Base-by-base conservation (phyloP, 2,797 vertebrate genomes). In the Diglossa cyanea region DNA sequence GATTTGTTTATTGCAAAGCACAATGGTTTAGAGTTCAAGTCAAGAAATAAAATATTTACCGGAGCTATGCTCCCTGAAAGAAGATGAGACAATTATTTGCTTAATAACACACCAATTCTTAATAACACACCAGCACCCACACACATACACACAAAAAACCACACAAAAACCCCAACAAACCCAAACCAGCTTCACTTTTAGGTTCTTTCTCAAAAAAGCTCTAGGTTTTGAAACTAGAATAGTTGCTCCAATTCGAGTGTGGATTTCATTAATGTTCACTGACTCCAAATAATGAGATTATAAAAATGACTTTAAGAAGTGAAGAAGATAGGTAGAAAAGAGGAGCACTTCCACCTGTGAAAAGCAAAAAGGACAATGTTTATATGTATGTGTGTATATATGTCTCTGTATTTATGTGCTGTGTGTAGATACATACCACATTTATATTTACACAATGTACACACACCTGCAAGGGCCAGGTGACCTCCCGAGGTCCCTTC, bases 181-280 rank as follows among this genome's bases (percentile, higher is more conserved):
- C 17, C 10, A 60, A 90, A 23, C 13, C 13, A 60, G 23, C 10
- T 11, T 58, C 47, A 72, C 10, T 42, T 54, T 35, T 1, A 79
- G 19, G 11, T 28, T 86, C 67, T 95, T 66, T 85, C 31, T 14
- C 15, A 35, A 76, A 95, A 88, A 78, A 58, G 21, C 25, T 65
- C 50, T 42, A 30, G 28, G 47, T 94, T 92, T 81, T 67, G 31
- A 91, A 74, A 82, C 66, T 67, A 78, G 76, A 94, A 73, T 42
- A 96, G 72, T 80, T 78, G 8, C 25, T 83, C 60, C 45, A 93
- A 5, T 77, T 95, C 45, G 89, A 87, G 70, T 83, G 74, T 88
- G 26, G 28, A 70, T 92, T 93, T 74, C 78, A 84, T 50, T 24
- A 54, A 68, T 60, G 33, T 86, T 75, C 85, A 85, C 66, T 60